These are phyloP conservation scores for Fopius arisanus DNA, from an alignment of 1,140 invertebrate genomes.

Conservation along the genomic window DNA sequence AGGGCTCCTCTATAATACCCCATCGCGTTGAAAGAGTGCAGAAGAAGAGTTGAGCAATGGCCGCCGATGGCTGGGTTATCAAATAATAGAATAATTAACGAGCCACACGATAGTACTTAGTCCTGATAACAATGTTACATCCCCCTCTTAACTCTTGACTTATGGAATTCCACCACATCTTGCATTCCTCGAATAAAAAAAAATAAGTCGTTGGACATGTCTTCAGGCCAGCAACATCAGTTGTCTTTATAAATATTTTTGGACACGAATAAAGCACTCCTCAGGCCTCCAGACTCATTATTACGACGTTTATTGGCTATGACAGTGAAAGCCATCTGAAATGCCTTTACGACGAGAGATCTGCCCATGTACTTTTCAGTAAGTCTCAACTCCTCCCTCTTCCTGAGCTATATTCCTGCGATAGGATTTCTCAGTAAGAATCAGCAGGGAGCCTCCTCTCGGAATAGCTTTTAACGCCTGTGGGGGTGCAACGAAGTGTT, in stretches of 20 bases:
- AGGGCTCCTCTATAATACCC: slow-evolving; percentile 1
- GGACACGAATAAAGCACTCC: neutral
- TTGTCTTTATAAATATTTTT: slow-evolving; percentile 6
- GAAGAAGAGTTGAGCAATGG: slow-evolving; percentile 2
- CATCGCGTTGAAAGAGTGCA: slow-evolving; percentile 1
- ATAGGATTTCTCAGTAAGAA: slow-evolving; percentile 6
- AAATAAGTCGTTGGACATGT: neutral
- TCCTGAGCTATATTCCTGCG: neutral
- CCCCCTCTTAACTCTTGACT: too few species aligned
- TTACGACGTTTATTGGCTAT: slow-evolving; percentile 48
- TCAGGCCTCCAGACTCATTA: slow-evolving; percentile 37
- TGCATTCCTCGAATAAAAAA: neutral
- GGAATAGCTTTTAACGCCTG: slow-evolving; percentile 46
- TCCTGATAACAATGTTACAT: neutral
- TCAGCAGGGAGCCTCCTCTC: slow-evolving; percentile 25
- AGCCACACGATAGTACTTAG: neutral
- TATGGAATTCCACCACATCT: too few species aligned
- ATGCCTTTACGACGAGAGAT: slow-evolving; percentile 33
- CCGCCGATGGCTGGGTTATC: neutral
- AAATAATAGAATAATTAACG: slow-evolving; percentile 7
- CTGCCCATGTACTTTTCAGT: slow-evolving; percentile 32
- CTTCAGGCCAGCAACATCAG: neutral
- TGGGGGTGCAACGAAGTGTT: slow-evolving; percentile 13
- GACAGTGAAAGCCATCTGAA: slow-evolving; percentile 28
- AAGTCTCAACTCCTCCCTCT: slow-evolving; percentile 22